phyloP scores from a whole-genome alignment of 2,113 vertebrate genomes.

The Pteropus alecto region DNA sequence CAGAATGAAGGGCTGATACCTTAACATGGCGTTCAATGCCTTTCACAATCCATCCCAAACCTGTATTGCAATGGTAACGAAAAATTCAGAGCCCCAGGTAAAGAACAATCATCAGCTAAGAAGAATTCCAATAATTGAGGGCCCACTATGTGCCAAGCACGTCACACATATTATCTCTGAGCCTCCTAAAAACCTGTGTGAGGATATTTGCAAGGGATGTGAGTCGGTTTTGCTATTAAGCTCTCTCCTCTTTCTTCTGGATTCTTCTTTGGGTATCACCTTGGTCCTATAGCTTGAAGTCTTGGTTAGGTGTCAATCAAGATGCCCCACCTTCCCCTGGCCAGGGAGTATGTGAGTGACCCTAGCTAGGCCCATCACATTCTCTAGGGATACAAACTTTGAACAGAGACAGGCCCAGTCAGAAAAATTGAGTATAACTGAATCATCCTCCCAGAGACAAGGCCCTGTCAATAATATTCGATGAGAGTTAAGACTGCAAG shows the following conservation, averaged over 20 bases:
- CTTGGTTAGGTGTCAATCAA: conserved; percentile 1
- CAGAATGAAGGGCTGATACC: background rate
- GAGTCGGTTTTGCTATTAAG: background rate
- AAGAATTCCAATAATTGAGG: background rate
- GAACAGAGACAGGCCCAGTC: background rate
- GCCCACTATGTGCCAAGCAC: background rate
- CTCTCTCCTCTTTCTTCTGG: background rate
- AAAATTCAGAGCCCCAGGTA: background rate
- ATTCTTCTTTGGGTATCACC: background rate
- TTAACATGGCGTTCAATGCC: background rate
- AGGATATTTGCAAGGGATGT: background rate
- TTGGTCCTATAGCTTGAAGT: background rate
- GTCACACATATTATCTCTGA: background rate
- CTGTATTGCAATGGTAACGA: background rate
- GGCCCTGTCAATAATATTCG: background rate
- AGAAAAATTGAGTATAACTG: background rate
- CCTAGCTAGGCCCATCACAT: background rate
- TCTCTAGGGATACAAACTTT: background rate
- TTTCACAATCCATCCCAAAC: background rate
- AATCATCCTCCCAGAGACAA: background rate
- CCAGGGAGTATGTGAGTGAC: background rate
- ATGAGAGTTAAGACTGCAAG: background rate
- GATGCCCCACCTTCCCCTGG: background rate
- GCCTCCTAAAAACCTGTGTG: background rate
- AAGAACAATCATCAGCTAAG: background rate